Base-by-base conservation (phyloP, 2,888 invertebrate species). In the Chorisops tibialis region DNA sequence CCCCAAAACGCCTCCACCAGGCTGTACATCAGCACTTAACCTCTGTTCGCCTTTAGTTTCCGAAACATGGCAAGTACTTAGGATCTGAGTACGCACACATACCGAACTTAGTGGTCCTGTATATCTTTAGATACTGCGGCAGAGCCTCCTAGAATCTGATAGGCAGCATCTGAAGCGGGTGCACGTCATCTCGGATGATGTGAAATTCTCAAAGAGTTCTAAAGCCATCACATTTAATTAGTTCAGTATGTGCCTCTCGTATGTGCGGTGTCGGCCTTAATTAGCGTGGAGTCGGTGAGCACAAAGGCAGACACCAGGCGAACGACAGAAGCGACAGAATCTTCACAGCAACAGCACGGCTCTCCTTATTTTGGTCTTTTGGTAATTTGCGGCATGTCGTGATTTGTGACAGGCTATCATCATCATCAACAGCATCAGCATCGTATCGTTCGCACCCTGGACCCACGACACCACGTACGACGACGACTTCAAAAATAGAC, bases 211-310 rank as follows among this genome's bases (percentile, higher is more conserved):
- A 56, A 56, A 56, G 56, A 24, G 30, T 24, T 30, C 43, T 45
- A 14, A 41, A 56, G 30, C 56, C 43, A 19, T 45, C 30, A 30
- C 45, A 56, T 45, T 45, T 56, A 56, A 56, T 56, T 56, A 56
- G 56, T 56, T 56, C 56, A 56, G 45, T 43, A 16, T 56, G 45
- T 56, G 56, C 16, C 12, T 5, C 16, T 47, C 47, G 39, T 51
- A 59, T 59, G n/a, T n/a, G 24, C 59, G 56, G 47, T 63, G 62
- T 59, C 41, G 48, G 51, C 37, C 45, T 49, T 63, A 63, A 63
- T 63, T 63, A 63, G 62, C 59, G 59, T 51, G 19, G 24, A 47
- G 59, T 49, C 62, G 19, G 35, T 21, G 21, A 39, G 30, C 45
- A 43, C 52, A 54, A 56, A 45, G 30, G 24, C 56, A 16, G 43